Conservation (phyloP, 2,797 vertebrate species). For the Typhlichthys eigenmanni region DNA sequence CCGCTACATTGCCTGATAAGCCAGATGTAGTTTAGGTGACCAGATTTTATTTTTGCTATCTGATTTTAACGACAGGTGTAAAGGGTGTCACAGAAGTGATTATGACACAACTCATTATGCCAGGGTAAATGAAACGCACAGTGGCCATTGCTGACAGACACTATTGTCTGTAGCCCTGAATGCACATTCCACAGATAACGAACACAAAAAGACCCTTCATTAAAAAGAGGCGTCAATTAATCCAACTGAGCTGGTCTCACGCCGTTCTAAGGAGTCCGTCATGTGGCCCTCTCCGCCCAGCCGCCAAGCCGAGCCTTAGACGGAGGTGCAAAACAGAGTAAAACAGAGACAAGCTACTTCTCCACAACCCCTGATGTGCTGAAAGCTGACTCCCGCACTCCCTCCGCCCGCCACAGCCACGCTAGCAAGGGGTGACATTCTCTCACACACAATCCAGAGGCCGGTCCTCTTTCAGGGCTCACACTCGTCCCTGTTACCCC, state of each 20-base stretch:
- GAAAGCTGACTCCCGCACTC: slow-evolving; percentile 74
- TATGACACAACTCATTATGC: too few species aligned
- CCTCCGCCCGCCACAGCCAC: slow-evolving; percentile 55
- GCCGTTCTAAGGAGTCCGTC: slow-evolving; percentile 13
- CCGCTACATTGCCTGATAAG: too few species aligned
- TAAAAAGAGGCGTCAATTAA: too few species aligned
- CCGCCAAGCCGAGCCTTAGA: slow-evolving; percentile 37
- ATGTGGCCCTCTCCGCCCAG: not conserved
- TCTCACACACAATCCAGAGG: slow-evolving; percentile 75
- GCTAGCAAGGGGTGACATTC: slow-evolving; percentile 74
- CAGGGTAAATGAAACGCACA: too few species aligned
- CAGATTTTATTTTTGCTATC: too few species aligned
- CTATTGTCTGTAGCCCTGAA: slow-evolving; percentile 1
- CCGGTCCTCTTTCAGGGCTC: slow-evolving; percentile 76
- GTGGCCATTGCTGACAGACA: not conserved
- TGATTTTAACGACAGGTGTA: too few species aligned
- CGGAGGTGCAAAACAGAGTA: slow-evolving; percentile 60
- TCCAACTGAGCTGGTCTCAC: slow-evolving; percentile 10
- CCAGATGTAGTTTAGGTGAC: too few species aligned
- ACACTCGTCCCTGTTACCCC: slow-evolving; percentile 69
- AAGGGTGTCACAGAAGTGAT: too few species aligned
- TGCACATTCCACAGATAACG: slow-evolving; percentile 5
- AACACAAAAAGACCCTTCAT: slow-evolving; percentile 2
- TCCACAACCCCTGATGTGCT: slow-evolving; percentile 60
- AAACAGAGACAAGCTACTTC: slow-evolving; percentile 46